Evolutionary conservation across 2,113 vertebrate species (phyloP), one percentile per base, ranked within the genome.

Genomic region (Ceyx margarethae): DNA sequence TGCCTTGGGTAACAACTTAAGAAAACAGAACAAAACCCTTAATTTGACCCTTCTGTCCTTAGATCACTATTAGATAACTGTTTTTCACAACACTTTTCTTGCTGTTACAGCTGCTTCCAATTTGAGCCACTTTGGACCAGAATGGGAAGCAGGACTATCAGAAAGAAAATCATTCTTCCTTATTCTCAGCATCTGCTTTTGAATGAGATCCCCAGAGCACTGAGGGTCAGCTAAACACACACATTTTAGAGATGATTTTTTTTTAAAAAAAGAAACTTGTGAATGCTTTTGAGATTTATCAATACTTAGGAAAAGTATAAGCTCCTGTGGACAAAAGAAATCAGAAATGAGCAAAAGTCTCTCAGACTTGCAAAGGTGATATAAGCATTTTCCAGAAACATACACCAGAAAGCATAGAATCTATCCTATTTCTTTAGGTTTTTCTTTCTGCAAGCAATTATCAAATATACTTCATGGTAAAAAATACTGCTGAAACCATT

Each of bases 71-170:
- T 26, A 81, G 86, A 94, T 84, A 79, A 92, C 40, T 31, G 4
- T 85, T 83, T 72, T 79, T 76, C 22, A 18, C 42, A 76, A 15
- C 48, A 46, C 11, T 75, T 93, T 56, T 77, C 48, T 81, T 85
- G 71, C 40, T 88, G 19, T 75, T 94, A 86, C 85, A 96, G 68
- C 85, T 96, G 93, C 85, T 94, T 90, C 53, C 53, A 94, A 86
- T 95, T 88, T 88, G 18, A 95, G 56, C 35, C 80, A 88, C 45
- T 88, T 83, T 35, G 65, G 88, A 88, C n/a, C 61, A 78, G 65
- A 85, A 83, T 54, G 76, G 60, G 75, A 93, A 91, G 48, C 11
- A 72, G 37, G 87, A 84, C 17, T 81, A 75, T 61, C 61, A 83
- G 57, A 85, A 85, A 48, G 48, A 77, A 95, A 81, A 90, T 42